Evolutionary conservation across 2,888 invertebrate genomes (phyloP).

Genomic region (Sphecodes monilicornis): DNA sequence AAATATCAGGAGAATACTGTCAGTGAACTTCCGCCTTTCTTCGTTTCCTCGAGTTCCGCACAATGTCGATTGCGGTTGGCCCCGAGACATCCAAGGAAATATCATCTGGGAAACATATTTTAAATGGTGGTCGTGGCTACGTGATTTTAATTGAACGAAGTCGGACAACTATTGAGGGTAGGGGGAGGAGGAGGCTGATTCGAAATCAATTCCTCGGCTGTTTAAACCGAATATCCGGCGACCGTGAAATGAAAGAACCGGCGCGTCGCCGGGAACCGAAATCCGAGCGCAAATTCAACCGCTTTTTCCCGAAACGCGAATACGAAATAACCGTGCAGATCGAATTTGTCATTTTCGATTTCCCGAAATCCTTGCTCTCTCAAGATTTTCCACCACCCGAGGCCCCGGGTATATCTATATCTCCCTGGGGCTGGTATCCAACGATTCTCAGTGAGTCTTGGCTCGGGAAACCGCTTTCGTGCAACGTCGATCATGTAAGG

Average conservation of each 20-base stretch:
- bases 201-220: constrained; percentile 28
- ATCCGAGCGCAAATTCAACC: constrained; percentile 48
- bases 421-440: constrained; percentile 53
- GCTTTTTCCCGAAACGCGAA: constrained; percentile 55
- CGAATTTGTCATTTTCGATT: constrained; percentile 71
- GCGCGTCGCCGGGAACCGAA: constrained; percentile 32
- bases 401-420: constrained; percentile 31
- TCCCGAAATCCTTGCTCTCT: constrained; percentile 51
- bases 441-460: constrained; percentile 43
- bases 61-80: constrained; percentile 24
- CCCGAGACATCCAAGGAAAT: background rate
- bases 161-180: background rate
- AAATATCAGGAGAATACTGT: constrained; percentile 33
- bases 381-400: constrained; percentile 42
- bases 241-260: constrained; percentile 27
- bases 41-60: background rate
- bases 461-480: constrained; percentile 48
- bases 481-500: constrained; percentile 56
- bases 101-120: background rate
- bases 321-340: constrained; percentile 61
- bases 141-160: constrained; percentile 3
- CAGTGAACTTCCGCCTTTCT: constrained; percentile 19
- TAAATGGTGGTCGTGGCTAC: background rate
- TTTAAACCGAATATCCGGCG: constrained; percentile 13
- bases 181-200: background rate